These are phyloP conservation scores for Phrynocephalus versicolor DNA, from an alignment of 2,113 vertebrate species.

Conservation along the genomic window DNA sequence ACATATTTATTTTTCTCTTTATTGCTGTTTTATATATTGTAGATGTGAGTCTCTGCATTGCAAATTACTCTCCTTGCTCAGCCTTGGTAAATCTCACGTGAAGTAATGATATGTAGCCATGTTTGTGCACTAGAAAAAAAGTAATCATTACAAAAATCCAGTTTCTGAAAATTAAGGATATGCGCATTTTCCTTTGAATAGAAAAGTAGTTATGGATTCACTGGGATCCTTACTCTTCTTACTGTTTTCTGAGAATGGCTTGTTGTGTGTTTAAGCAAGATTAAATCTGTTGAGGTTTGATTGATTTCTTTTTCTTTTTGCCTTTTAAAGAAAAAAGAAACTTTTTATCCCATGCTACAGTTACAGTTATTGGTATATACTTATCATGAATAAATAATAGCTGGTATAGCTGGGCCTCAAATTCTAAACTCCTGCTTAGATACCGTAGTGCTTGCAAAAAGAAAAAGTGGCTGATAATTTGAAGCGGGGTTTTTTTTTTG, in stretches of 20 bases:
- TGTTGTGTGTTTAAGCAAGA: background rate
- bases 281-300: background rate
- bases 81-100: background rate
- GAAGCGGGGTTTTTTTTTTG: too few relatives aligned
- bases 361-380: background rate
- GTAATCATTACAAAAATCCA: background rate
- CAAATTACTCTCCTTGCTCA: background rate
- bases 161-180: background rate
- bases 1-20: background rate
- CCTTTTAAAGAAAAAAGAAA: too few relatives aligned
- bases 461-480: slow-evolving; percentile 1
- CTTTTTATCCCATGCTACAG: background rate
- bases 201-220: background rate
- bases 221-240: background rate
- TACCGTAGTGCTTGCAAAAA: background rate
- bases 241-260: background rate
- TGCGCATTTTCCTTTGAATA: background rate
- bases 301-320: too few relatives aligned
- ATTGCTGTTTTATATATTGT: background rate
- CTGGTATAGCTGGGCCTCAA: slow-evolving; percentile 29
- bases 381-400: background rate
- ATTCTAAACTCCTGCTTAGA: slow-evolving; percentile 13
- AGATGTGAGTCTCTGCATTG: background rate
- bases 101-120: too few relatives aligned
- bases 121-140: background rate